Evolutionary conservation across 2,888 invertebrate genomes (phyloP), one percentile per base, ranked within the genome.

Genomic region (Phalera bucephala): DNA sequence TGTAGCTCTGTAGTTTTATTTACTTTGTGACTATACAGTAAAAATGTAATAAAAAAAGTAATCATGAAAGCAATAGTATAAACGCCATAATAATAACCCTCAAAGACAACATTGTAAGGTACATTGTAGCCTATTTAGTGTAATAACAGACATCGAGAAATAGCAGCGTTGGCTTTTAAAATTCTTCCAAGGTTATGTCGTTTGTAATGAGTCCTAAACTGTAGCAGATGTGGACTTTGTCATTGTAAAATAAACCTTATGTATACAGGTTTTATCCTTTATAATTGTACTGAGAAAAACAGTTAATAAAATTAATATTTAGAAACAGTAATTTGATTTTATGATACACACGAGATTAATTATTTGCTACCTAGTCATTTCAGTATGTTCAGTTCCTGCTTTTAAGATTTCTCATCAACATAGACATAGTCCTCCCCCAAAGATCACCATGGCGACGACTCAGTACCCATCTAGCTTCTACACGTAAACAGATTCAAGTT

Each of bases 121-220:
- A n/a, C n/a, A n/a, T n/a, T 45, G 42, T 45, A 43, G 44, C 62
- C 55, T 29, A 52, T 55, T 56, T 13, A 26, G 33, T 22, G 45
- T 45, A 48, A 62, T 62, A 50, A 59, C 39, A 50, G 40, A 46
- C 40, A 41, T 33, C 44, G 62, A 53, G 45, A 50, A 56, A 61
- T 40, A 46, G 43, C 45, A 48, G 47, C 33, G 22, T 32, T 3
- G 10, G 17, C 36, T 35, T 52, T 39, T 36, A 38, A 47, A 17
- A 34, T 36, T 21, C 33, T 45, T 17, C 34, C 13, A 29, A 29
- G 29, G 29, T 19, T 19, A 29, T 19, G 19, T 19, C 19, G 15
- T 19, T 10, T 29, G 7, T 29, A 29, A 29, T 11, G 29, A 29
- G 11, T 22, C 8, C 20, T 33, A 4, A 9, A 2, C 14, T 5